Evolutionary conservation across 2,888 invertebrate species (phyloP), one percentile per base, ranked within the genome.

Genomic region (Meteorus cinctellus): DNA sequence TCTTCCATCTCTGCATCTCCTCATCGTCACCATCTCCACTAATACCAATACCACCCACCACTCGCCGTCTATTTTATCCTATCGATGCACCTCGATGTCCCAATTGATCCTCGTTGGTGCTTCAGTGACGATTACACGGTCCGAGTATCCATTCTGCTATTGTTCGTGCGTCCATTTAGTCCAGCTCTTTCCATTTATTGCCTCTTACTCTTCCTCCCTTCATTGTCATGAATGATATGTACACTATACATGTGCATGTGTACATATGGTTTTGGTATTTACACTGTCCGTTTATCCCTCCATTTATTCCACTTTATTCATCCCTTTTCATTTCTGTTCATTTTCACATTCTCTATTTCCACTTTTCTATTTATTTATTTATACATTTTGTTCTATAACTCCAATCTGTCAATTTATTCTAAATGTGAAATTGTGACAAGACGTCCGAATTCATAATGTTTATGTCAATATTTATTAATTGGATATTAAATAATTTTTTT

Each of bases 51-150:
- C 55, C 19, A 19, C 10, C 19, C n/a, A 55, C 19, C 8, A 55
- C 24, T 8, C 16, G n/a, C 6, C 19, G 19, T n/a, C 19, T 55
- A 8, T n/a, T n/a, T 48, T 10, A 12, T 41, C 14, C 55, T 55
- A 55, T 19, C 51, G 41, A 19, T 65, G n/a, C 36, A 65, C 19
- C 5, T 19, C 8, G 65, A 65, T 70, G 69, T 70, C 41, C 36
- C 29, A 74, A 74, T 68, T 68, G 74, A 74, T 74, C 68, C 74
- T 48, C 66, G 27, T 65, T 55, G 27, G 65, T 73, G 27, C 45
- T 74, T 45, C 16, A 68, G 74, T 68, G 55, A 67, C 74, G 34
- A 74, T 74, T 68, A 74, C 74, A 68, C 74, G 68, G 68, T 74
- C 29, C 60, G 60, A 74, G 67, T 74, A 74, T 74, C 74, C 60